Evolutionary conservation across 2,888 invertebrate genomes (phyloP).

Genomic region (Dryadula phaetusa): DNA sequence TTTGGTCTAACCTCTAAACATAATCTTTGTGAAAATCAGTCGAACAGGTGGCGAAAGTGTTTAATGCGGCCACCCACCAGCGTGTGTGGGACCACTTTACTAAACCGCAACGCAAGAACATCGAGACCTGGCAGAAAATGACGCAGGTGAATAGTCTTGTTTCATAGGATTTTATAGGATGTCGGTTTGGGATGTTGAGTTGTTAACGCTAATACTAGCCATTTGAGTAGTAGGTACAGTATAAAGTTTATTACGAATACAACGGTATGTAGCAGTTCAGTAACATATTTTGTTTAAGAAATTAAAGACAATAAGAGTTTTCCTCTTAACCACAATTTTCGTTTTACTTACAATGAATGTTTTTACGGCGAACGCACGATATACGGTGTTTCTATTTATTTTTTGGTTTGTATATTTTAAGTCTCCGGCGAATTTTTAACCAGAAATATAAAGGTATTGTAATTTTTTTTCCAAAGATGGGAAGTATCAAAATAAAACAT

Average conservation of each 20-base stretch:
- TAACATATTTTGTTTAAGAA: no score
- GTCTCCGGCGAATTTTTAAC: no score
- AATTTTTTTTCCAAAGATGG: no score
- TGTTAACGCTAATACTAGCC: neutral
- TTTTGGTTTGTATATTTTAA: neutral
- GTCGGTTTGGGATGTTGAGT: neutral
- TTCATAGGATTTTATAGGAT: conserved; percentile 12
- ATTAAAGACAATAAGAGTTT: no score
- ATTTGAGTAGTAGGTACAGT: no score
- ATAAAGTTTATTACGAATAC: no score
- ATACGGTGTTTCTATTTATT: neutral
- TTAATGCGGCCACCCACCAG: conserved; percentile 97
- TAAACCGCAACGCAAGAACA: conserved; percentile 99
- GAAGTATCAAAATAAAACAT: neutral
- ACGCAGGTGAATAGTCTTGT: conserved; percentile 88
- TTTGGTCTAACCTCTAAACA: conserved; percentile 65
- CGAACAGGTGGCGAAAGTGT: conserved; percentile 99
- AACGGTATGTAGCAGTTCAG: no score
- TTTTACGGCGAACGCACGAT: no score
- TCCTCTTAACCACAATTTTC: no score
- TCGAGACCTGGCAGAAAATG: conserved; percentile 98
- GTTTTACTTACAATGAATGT: no score
- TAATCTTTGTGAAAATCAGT: conserved; percentile 88
- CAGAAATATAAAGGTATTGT: no score
- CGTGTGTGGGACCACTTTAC: conserved; percentile 99